Base-by-base conservation (phyloP, 2,888 invertebrate species). In the Pristionchus fissidentatus region DNA sequence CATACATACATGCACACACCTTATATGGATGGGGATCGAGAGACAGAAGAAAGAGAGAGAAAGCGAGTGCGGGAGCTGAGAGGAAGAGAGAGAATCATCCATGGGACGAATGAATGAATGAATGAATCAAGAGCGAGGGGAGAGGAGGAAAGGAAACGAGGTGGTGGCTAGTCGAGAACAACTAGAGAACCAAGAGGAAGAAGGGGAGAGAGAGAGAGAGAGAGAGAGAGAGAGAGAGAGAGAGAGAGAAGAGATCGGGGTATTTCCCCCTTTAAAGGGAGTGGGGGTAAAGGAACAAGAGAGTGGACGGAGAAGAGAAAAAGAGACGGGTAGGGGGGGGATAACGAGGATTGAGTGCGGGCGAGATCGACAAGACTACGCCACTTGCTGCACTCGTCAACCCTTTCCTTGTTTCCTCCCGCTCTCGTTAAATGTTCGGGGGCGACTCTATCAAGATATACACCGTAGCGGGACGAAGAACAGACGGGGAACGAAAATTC, bases 341-440 rank as follows among this genome's bases (percentile, higher is more conserved):
- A 66, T 66, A 66, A 66, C 66, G 38, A 66, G 66, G 66, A 66
- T 66, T 66, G 66, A 66, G 38, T 66, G 10, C 41, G 22, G 38
- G 1, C 66, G 55, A 15, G 55, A 4, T 35, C 62, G 15, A 38
- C 66, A n/a, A 66, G 66, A 66, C 41, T 66, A 66, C 66, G 66
- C 35, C 41, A 66, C 66, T 66, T 66, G 66, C 41, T 66, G 66
- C 66, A 66, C 66, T 66, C 66, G n/a, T n/a, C n/a, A n/a, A n/a
- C n/a, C 41, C 38, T 41, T 26, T 66, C 7, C 38, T 41, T 66
- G 22, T 19, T 7, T 55, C n/a, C 55, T n/a, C 22, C 66, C 38
- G 15, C 66, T 19, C 66, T 38, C n/a, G 38, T n/a, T 38, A 22
- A 15, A 38, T 57, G 26, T 57, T n/a, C 66, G n/a, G n/a, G n/a